Evolutionary conservation across 2,113 vertebrate species (phyloP), one percentile per base, ranked within the genome.

Genomic region (Tragelaphus strepsiceros): DNA sequence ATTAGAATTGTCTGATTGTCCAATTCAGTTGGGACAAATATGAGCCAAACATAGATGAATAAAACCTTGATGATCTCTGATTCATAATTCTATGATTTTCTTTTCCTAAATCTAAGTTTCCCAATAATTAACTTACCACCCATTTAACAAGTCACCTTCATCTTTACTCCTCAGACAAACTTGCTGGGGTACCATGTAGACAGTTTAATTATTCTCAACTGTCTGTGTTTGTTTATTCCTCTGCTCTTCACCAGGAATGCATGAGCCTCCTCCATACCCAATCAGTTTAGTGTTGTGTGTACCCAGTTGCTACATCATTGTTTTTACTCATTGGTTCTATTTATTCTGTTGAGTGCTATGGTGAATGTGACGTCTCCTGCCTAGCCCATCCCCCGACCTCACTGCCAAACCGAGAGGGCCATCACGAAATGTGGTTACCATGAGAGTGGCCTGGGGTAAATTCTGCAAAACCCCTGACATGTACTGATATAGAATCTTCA

Each of bases 61-160:
- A 67, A 94, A 92, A 84, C 9, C 35, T 83, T 80, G 51, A 71
- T 91, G 53, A 49, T 67, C 67, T 51, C 22, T 61, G 77, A 96
- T 54, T 62, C 64, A 26, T 26, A 87, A 89, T 71, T 64, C 28
- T 49, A 6, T 56, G 35, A 16, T 85, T 97, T 97, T 74, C 62
- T 59, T 58, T 32, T 59, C 30, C 16, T 88, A 67, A 90, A 61
- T 59, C 22, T 22, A 87, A 95, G 64, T 12, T 6, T 95, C 53
- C 30, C 83, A 43, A 59, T 39, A 88, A 49, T 87, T 71, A 56
- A 90, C 53, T 81, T 8, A 5, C 74, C 15, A 83, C 58, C 49
- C 26, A 12, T 87, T 24, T 39, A 10, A 49, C 28, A 51, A 64
- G 54, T 22, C 24, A 49, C 59, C 16, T 88, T 71, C 2, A 0